These are phyloP conservation scores for Melikaiella ostensackeni DNA, from an alignment of 2,888 invertebrate species.

Conservation along the genomic window DNA sequence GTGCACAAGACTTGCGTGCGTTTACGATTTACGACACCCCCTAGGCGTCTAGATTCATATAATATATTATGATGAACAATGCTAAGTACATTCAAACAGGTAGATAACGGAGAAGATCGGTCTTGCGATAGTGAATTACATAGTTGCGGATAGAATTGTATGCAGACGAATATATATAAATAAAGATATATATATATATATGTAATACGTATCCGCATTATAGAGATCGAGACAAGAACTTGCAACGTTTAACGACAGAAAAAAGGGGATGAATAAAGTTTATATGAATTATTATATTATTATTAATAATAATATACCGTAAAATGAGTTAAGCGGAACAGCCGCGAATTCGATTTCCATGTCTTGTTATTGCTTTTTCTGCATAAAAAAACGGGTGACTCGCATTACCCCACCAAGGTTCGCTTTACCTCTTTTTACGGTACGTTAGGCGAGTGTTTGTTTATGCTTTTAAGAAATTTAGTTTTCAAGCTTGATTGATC, in stretches of 20 bases:
- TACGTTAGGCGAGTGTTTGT: slow-evolving; percentile 71
- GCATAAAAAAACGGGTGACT: no score
- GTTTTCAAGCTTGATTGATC: slow-evolving; percentile 70
- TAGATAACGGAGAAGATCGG: slow-evolving; percentile 55
- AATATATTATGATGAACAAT: slow-evolving; percentile 61
- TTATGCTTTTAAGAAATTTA: slow-evolving; percentile 73
- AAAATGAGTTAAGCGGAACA: no score
- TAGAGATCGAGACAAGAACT: slow-evolving; percentile 35
- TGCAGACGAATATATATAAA: slow-evolving; percentile 47
- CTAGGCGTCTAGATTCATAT: slow-evolving; percentile 69
- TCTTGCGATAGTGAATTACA: slow-evolving; percentile 33
- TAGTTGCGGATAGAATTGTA: slow-evolving; percentile 27
- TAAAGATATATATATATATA: slow-evolving; percentile 63
- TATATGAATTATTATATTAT: slow-evolving; percentile 72
- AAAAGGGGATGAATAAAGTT: slow-evolving; percentile 71
- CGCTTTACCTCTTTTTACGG: slow-evolving; percentile 20
- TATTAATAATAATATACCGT: slow-evolving; percentile 26
- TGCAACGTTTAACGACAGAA: slow-evolving; percentile 45
- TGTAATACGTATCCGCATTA: slow-evolving; percentile 64
- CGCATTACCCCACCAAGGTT: no score
- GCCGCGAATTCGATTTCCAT: no score
- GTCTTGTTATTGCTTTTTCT: no score
- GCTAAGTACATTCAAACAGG: slow-evolving; percentile 60
- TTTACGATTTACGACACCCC: slow-evolving; percentile 57
- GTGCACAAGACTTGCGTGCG: slow-evolving; percentile 54